Conservation (phyloP, 2,888 invertebrate species). For the Abrostola tripartita region DNA sequence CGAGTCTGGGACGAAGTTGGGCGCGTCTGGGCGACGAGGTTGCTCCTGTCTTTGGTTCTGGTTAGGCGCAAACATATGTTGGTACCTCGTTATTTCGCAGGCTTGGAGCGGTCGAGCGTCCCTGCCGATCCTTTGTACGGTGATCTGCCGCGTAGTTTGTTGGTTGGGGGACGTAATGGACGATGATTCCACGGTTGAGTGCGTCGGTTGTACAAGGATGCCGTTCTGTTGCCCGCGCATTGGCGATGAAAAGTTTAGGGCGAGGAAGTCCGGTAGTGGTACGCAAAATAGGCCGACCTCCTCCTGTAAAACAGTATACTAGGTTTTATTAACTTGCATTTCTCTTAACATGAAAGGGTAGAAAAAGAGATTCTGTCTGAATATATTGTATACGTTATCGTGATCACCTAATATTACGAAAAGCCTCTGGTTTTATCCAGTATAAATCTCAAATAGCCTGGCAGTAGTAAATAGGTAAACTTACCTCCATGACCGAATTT, state of each 20-base stretch:
- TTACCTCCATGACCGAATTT: too few relatives aligned
- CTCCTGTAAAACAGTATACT: conserved; percentile 68
- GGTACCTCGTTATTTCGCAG: conserved; percentile 84
- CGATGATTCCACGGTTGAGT: conserved; percentile 56
- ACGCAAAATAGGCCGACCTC: conserved; percentile 83
- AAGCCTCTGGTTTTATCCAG: too few relatives aligned
- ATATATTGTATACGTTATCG: too few relatives aligned
- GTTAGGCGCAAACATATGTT: conserved; percentile 79
- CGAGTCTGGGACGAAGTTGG: conserved; percentile 68
- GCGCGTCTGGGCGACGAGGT: conserved; percentile 59
- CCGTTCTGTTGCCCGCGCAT: conserved; percentile 62
- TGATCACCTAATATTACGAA: too few relatives aligned
- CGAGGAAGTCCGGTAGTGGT: conserved; percentile 79
- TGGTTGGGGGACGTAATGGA: conserved; percentile 59
- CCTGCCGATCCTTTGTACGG: conserved; percentile 87
- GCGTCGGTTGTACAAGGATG: conserved; percentile 66
- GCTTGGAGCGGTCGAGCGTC: conserved; percentile 87
- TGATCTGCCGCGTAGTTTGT: conserved; percentile 80
- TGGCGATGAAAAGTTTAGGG: conserved; percentile 73
- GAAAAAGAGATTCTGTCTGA: too few relatives aligned
- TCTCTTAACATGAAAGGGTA: too few relatives aligned
- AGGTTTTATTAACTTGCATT: background rate
- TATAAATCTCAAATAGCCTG: too few relatives aligned
- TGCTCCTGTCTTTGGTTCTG: conserved; percentile 60
- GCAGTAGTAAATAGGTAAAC: too few relatives aligned